These are phyloP conservation scores for Aelia acuminata DNA, from an alignment of 2,888 invertebrate species.

Conservation along the genomic window DNA sequence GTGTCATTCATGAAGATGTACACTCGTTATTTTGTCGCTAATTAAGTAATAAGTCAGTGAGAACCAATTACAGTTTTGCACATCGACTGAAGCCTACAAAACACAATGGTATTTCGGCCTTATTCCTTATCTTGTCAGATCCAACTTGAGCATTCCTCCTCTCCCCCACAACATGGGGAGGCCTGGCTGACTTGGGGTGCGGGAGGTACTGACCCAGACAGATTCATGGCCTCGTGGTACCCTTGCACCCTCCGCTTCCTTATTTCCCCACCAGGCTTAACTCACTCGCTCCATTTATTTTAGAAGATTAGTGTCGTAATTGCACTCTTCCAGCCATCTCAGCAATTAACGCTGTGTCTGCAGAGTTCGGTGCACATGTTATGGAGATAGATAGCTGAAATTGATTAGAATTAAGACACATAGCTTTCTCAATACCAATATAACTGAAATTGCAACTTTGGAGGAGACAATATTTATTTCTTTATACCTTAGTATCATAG, in stretches of 20 bases:
- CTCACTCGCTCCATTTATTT: conserved; percentile 39
- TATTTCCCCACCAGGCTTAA: background rate
- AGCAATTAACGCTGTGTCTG: conserved; percentile 28
- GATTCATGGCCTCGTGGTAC: background rate
- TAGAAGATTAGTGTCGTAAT: background rate
- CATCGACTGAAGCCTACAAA: background rate
- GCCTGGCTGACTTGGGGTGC: background rate
- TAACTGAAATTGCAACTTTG: no score
- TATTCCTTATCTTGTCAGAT: background rate
- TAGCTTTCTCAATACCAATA: background rate
- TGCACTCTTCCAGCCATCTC: conserved; percentile 22
- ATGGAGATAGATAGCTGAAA: background rate
- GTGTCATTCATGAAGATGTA: no score
- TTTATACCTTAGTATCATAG: no score
- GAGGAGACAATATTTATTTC: no score
- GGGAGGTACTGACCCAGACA: conserved; percentile 3
- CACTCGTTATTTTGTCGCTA: no score
- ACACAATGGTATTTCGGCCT: background rate
- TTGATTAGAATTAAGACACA: background rate
- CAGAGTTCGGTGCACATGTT: background rate
- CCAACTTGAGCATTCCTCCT: background rate
- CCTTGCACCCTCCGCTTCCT: conserved; percentile 12
- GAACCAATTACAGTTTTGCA: background rate
- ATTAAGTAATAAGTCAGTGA: no score
- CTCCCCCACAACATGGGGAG: no score